A percentile compares a stretch with the other conserved stretches of the same genome.
These are phyloP conservation scores for Alauda arvensis DNA, from an alignment of 2,797 vertebrate genomes.

Conservation along the genomic window DNA sequence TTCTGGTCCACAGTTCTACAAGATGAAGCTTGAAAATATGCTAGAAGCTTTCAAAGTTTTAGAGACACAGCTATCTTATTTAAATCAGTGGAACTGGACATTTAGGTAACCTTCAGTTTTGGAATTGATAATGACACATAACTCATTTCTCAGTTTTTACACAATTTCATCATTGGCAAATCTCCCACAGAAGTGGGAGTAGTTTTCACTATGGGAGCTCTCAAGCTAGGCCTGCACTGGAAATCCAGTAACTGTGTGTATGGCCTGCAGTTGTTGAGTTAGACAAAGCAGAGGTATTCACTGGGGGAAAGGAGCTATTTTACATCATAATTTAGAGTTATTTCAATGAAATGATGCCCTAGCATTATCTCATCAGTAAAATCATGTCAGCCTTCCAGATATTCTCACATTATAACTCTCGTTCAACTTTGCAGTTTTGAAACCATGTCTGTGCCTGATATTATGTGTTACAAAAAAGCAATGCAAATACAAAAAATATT, in stretches of 20 bases:
- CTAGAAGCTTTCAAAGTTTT: neutral
- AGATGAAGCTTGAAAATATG: neutral
- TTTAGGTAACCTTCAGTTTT: neutral
- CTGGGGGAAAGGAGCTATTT: neutral
- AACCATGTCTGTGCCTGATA: neutral
- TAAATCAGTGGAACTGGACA: neutral
- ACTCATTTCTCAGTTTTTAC: neutral
- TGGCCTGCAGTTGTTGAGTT: neutral
- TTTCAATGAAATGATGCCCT: neutral
- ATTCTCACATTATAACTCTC: neutral
- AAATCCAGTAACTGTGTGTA: neutral
- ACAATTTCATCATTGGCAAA: neutral
- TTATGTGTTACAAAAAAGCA: neutral
- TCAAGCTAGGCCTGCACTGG: neutral
- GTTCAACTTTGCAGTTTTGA: neutral
- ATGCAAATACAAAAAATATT: neutral
- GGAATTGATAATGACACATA: neutral
- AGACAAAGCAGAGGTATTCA: neutral
- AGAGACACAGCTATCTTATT: accelerated
- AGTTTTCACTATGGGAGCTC: neutral
- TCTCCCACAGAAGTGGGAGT: neutral
- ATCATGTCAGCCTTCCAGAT: neutral
- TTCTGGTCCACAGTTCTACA: neutral
- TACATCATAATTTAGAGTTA: neutral
- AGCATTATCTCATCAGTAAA: neutral